Conservation (phyloP, 2,888 invertebrate species). For the Glyphotaelius pellucidus region DNA sequence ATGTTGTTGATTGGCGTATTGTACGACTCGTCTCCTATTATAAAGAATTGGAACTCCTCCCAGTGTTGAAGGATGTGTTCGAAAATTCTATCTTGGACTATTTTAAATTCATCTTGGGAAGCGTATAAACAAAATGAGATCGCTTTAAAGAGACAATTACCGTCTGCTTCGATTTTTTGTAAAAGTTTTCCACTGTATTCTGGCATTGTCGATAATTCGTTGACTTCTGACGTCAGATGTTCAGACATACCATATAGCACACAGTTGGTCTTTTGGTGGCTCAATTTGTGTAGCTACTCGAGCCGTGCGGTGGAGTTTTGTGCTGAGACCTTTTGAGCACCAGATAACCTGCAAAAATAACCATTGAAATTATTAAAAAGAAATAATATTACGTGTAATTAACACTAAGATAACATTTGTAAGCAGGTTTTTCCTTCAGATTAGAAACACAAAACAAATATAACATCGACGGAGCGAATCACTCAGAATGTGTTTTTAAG, state of each 20-base stretch:
- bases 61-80: not conserved
- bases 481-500: not conserved
- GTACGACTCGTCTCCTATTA: not conserved
- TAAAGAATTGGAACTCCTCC: not conserved
- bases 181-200: not conserved
- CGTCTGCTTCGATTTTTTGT: not conserved
- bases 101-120: not conserved
- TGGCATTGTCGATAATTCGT: not conserved
- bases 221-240: not conserved
- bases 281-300: not conserved
- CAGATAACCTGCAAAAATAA: not conserved
- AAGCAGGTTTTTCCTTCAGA: too few species aligned
- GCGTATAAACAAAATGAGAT: not conserved
- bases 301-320: not conserved
- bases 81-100: not conserved
- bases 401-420: not conserved
- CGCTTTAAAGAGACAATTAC: not conserved
- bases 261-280: not conserved
- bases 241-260: not conserved
- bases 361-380: not conserved
- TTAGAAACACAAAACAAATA: too few species aligned
- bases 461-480: not conserved
- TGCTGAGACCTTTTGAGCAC: not conserved
- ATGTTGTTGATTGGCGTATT: not conserved
- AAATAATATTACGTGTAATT: not conserved